Evolutionary conservation across 1,140 invertebrate species (phyloP).

Genomic region (Procambarus virginalis): DNA sequence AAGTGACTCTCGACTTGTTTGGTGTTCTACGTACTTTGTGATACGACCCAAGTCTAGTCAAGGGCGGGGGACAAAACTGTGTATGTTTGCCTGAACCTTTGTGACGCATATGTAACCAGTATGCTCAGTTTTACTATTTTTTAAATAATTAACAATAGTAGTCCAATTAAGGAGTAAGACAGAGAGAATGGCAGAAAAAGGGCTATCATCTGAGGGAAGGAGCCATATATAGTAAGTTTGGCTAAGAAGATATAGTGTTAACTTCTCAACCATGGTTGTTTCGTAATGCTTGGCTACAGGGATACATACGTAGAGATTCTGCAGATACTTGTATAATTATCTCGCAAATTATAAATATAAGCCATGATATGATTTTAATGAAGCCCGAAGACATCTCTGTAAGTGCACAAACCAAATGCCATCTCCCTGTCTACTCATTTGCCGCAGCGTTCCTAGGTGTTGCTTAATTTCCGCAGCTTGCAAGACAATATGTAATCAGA

Average conservation of each 20-base stretch:
- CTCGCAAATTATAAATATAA: neutral
- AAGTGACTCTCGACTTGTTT: slow-evolving; percentile 67
- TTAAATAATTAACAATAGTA: slow-evolving; percentile 49
- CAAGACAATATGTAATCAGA: slow-evolving; percentile 61
- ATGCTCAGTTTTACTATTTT: slow-evolving; percentile 61
- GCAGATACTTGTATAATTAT: neutral
- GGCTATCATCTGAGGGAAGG: neutral
- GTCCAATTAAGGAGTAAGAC: slow-evolving; percentile 50
- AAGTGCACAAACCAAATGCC: slow-evolving; percentile 47
- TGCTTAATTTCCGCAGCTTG: slow-evolving; percentile 63
- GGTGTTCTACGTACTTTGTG: slow-evolving; percentile 66
- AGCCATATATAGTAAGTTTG: neutral
- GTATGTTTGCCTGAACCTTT: slow-evolving; percentile 53
- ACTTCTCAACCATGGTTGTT: neutral
- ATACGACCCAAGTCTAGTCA: slow-evolving; percentile 65
- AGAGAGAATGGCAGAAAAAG: slow-evolving; percentile 52
- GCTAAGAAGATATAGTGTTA: neutral
- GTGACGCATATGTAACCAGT: slow-evolving; percentile 66
- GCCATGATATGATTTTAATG: neutral
- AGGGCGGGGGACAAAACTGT: slow-evolving; percentile 64
- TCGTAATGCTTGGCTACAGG: neutral
- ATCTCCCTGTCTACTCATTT: slow-evolving; percentile 64
- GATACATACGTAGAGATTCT: neutral
- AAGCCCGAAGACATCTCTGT: slow-evolving; percentile 13
- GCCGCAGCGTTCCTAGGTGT: slow-evolving; percentile 63